phyloP scores from a whole-genome alignment of 1,140 invertebrate species.

The Drosophila prosaltans region DNA sequence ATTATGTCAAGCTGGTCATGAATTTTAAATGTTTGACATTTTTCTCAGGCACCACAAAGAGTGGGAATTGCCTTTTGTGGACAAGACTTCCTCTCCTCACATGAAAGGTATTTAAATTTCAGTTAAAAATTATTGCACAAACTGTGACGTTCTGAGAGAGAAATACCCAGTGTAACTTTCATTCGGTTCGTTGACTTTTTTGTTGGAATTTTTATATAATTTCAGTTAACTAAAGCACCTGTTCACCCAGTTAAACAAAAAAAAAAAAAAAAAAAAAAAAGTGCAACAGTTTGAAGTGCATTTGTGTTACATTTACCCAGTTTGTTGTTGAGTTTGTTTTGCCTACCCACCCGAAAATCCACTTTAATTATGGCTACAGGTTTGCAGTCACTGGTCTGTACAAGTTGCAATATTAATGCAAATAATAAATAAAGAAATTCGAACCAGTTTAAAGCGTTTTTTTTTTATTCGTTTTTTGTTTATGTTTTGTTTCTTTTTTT shows the following conservation, averaged over 20 bases:
- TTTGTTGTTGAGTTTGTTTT: slow-evolving; percentile 29
- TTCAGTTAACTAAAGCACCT: slow-evolving; percentile 14
- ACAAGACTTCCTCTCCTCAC: neutral
- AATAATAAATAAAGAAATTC: slow-evolving; percentile 34
- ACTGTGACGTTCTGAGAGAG: too few relatives aligned
- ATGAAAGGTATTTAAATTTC: neutral
- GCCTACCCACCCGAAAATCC: slow-evolving; percentile 23
- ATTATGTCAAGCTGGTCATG: slow-evolving; percentile 32
- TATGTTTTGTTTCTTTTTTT: slow-evolving; percentile 20
- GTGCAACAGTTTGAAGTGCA: slow-evolving; percentile 12
- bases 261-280: neutral
- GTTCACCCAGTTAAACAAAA: slow-evolving; percentile 1
- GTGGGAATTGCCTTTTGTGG: slow-evolving; percentile 5
- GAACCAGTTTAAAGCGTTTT: slow-evolving; percentile 44
- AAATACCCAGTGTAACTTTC: too few relatives aligned
- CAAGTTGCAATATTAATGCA: slow-evolving; percentile 49
- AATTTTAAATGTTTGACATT: slow-evolving; percentile 16
- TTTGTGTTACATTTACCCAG: slow-evolving; percentile 45
- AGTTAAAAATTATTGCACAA: too few relatives aligned
- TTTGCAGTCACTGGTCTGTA: slow-evolving; percentile 37
- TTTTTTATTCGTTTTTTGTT: neutral
- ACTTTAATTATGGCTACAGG: slow-evolving; percentile 51
- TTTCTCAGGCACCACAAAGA: slow-evolving; percentile 31
- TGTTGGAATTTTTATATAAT: neutral
- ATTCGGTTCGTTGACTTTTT: neutral